Evolutionary conservation across 2,113 vertebrate genomes (phyloP).

Genomic region (Myodes glareolus): DNA sequence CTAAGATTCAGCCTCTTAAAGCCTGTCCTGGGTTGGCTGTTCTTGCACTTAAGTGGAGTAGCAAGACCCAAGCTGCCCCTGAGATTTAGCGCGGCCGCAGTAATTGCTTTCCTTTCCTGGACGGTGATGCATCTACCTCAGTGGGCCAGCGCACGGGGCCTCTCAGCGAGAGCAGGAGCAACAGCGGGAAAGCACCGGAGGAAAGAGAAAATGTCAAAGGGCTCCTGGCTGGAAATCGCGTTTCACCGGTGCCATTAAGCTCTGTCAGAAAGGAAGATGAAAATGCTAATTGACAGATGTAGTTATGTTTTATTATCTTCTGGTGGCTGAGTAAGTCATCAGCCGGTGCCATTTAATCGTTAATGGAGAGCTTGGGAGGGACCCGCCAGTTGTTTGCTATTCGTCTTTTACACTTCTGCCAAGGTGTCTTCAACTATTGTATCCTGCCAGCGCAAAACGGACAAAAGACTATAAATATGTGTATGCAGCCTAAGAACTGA

Average conservation of each 20-base stretch:
- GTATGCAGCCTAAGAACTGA: slow-evolving; percentile 49
- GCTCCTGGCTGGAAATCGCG: slow-evolving; percentile 66
- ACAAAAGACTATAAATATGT: slow-evolving; percentile 60
- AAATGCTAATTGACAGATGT: slow-evolving; percentile 76
- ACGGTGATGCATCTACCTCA: slow-evolving; percentile 81
- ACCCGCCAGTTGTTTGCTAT: background rate
- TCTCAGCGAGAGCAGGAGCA: slow-evolving; percentile 78
- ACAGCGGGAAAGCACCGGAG: slow-evolving; percentile 72
- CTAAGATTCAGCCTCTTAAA: slow-evolving; percentile 76
- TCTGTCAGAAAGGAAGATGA: slow-evolving; percentile 73
- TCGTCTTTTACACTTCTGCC: slow-evolving; percentile 46
- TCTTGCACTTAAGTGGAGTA: slow-evolving; percentile 78
- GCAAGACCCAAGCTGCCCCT: slow-evolving; percentile 66
- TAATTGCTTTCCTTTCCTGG: slow-evolving; percentile 85
- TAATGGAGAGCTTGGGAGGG: slow-evolving; percentile 56
- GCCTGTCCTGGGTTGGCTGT: slow-evolving; percentile 70
- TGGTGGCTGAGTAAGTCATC: slow-evolving; percentile 65
- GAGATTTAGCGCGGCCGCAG: slow-evolving; percentile 80
- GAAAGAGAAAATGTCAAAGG: slow-evolving; percentile 84
- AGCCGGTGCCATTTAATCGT: slow-evolving; percentile 70
- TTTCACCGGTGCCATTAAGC: slow-evolving; percentile 66
- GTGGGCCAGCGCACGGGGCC: slow-evolving; percentile 74
- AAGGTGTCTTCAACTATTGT: slow-evolving; percentile 10
- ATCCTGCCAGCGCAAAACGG: background rate
- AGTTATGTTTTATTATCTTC: slow-evolving; percentile 70